Conservation (phyloP, 1,140 invertebrate genomes). For the Nylanderia fulva region DNA sequence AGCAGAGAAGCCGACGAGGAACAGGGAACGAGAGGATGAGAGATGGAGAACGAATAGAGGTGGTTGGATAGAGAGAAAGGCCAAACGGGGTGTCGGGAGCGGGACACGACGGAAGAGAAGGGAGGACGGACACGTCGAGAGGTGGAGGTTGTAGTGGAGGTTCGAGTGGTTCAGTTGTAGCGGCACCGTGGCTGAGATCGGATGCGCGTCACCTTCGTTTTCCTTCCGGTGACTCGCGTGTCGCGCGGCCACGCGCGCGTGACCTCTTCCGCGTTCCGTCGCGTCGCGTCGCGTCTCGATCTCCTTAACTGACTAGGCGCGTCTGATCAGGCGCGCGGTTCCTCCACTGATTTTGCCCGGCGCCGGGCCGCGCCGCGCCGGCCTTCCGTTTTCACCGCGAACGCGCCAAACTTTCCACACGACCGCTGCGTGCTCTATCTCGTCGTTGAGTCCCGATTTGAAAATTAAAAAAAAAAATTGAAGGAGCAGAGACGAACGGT, state of each 20-base stretch:
- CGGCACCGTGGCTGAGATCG: slow-evolving; percentile 79
- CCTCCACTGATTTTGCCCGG: slow-evolving; percentile 63
- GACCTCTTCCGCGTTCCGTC: neutral
- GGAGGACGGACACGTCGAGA: slow-evolving; percentile 73
- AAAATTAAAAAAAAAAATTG: neutral
- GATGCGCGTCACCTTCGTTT: slow-evolving; percentile 61
- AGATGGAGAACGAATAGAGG: slow-evolving; percentile 33
- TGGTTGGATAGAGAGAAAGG: slow-evolving; percentile 43
- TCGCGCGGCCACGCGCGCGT: slow-evolving; percentile 56
- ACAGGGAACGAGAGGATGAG: slow-evolving; percentile 52
- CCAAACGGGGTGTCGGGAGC: slow-evolving; percentile 54
- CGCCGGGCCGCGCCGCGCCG: neutral
- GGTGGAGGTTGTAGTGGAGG: slow-evolving; percentile 69
- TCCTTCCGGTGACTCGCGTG: slow-evolving; percentile 47
- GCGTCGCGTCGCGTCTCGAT: neutral
- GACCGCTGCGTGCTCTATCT: neutral
- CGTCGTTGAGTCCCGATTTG: neutral
- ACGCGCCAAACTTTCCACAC: neutral
- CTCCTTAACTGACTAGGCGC: too few relatives aligned
- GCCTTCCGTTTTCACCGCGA: neutral
- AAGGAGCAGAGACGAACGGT: neutral
- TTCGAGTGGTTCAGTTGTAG: slow-evolving; percentile 83
- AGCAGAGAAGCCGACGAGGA: slow-evolving; percentile 29
- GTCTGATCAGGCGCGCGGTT: slow-evolving; percentile 72
- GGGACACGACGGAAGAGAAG: slow-evolving; percentile 64